These are phyloP conservation scores for Pristionchus mayeri DNA, from an alignment of 2,888 invertebrate genomes.

Conservation along the genomic window DNA sequence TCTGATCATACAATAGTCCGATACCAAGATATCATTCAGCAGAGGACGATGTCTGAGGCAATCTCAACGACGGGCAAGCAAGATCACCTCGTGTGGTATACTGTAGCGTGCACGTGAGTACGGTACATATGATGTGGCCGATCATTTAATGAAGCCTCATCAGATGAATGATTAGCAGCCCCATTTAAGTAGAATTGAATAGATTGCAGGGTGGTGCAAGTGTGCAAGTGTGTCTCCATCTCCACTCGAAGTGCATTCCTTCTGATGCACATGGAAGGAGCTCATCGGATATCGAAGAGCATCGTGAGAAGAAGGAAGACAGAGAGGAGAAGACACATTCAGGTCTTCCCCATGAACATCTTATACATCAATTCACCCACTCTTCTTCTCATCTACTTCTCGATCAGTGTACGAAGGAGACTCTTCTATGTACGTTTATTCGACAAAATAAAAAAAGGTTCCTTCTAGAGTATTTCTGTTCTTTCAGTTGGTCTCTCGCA, in stretches of 20 bases:
- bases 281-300: not conserved
- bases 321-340: too few species aligned
- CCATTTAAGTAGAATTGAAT: too few species aligned
- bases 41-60: not conserved
- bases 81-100: slow-evolving; percentile 40
- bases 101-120: slow-evolving; percentile 35
- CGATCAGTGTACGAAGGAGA: not conserved
- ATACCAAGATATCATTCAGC: not conserved
- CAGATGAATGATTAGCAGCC: too few species aligned
- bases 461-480: not conserved
- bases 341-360: slow-evolving; percentile 21
- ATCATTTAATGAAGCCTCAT: not conserved
- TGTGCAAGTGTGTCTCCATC: not conserved
- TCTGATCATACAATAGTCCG: not conserved
- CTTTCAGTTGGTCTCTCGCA: not conserved
- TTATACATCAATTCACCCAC: slow-evolving; percentile 15
- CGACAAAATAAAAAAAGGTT: not conserved
- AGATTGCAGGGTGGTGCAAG: not conserved
- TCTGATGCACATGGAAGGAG: not conserved
- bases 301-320: not conserved
- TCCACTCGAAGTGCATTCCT: not conserved
- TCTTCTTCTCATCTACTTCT: not conserved
- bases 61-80: not conserved
- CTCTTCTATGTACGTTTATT: not conserved
- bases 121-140: not conserved